phyloP scores from a whole-genome alignment of 2,797 vertebrate genomes.

The Myotis planiceps region DNA sequence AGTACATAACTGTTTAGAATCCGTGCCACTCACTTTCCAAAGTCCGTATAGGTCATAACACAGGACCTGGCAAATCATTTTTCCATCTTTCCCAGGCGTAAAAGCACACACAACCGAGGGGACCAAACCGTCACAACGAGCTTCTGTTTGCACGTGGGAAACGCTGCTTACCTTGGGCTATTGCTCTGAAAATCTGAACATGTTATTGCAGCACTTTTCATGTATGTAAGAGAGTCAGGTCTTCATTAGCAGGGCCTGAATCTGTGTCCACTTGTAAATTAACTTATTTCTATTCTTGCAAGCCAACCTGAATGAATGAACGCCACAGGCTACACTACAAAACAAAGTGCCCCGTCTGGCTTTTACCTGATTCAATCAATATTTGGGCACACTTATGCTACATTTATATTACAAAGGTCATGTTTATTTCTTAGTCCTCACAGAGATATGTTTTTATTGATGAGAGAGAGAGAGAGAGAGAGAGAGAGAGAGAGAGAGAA shows the following conservation, averaged over 20 bases:
- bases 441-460: background rate
- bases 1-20: background rate
- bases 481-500: background rate
- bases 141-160: background rate
- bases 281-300: background rate
- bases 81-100: background rate
- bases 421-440: background rate
- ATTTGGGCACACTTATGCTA: background rate
- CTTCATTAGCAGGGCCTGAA: background rate
- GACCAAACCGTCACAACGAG: background rate
- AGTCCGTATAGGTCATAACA: background rate
- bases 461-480: background rate
- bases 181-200: background rate
- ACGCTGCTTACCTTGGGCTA: background rate
- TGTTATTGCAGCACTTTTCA: background rate
- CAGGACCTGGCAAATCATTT: background rate
- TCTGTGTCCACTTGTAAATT: background rate
- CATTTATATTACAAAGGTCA: background rate
- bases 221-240: background rate
- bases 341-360: background rate
- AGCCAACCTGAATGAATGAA: background rate
- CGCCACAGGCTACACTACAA: background rate
- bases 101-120: background rate
- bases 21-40: background rate
- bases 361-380: background rate